Percentiles rank a stretch among this genome's conserved stretches.
Conservation (phyloP, 2,113 vertebrate species). For the Malurus melanocephalus region DNA sequence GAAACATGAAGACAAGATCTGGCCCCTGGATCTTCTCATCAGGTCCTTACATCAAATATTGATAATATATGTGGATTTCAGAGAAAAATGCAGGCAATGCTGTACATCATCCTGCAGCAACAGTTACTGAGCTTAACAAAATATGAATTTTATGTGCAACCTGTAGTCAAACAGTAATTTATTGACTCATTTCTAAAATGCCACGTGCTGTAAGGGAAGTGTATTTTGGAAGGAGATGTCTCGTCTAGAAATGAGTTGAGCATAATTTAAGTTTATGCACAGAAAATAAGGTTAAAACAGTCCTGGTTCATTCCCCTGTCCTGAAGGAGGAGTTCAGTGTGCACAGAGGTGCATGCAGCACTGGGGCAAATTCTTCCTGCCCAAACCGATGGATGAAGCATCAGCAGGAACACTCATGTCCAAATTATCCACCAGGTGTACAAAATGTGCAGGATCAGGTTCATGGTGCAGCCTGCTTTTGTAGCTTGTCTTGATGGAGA, state of each 20-base stretch:
- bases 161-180: neutral
- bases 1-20: neutral
- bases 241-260: constrained; percentile 19
- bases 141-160: neutral
- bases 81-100: neutral
- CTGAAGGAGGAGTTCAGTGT: neutral
- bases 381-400: neutral
- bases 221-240: neutral
- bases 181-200: constrained; percentile 33
- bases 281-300: neutral
- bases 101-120: neutral
- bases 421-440: fast-evolving
- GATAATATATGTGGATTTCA: neutral
- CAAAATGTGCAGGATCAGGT: neutral
- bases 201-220: neutral
- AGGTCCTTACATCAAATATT: neutral
- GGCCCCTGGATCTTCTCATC: neutral
- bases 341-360: neutral
- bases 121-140: neutral
- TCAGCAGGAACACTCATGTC: neutral
- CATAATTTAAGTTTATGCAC: neutral
- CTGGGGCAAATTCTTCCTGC: neutral
- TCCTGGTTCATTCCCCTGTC: neutral
- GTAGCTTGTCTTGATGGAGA: neutral
- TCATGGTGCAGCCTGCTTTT: neutral